A percentile compares a stretch with the other conserved stretches of the same genome.
Evolutionary conservation across 2,888 invertebrate species (phyloP).

Genomic region (Prosapia bicincta): DNA sequence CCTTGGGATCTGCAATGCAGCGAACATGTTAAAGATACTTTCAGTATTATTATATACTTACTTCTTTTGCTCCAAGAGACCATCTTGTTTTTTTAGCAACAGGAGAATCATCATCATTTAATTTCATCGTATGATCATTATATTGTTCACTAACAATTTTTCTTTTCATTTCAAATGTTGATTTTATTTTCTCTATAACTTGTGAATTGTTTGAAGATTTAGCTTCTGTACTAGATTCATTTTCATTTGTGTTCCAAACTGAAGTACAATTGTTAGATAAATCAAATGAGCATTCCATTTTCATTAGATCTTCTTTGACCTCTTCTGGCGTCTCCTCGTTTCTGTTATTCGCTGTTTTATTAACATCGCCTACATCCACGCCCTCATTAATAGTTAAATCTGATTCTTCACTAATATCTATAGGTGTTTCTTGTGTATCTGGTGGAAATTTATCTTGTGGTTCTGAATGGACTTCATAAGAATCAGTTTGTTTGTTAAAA

Average conservation of each 20-base stretch:
- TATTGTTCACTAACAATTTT: not conserved
- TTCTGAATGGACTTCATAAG: not conserved
- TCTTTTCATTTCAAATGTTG: not conserved
- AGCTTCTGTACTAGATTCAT: not conserved
- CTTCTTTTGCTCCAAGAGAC: not conserved
- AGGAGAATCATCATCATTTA: not conserved
- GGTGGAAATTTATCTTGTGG: no score
- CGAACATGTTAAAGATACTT: no score
- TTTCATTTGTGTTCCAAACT: not conserved
- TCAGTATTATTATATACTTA: no score
- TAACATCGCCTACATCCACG: no score
- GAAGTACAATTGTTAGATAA: not conserved
- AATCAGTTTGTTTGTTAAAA: not conserved
- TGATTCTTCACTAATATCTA: not conserved
- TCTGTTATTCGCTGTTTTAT: no score
- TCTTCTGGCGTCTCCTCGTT: no score
- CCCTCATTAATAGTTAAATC: not conserved
- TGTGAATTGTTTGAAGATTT: not conserved
- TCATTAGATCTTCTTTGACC: not conserved
- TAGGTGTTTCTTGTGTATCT: not conserved
- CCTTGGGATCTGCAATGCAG: no score
- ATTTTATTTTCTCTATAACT: not conserved
- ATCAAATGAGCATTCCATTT: not conserved
- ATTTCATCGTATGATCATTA: not conserved
- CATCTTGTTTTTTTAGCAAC: not conserved